phyloP scores from a whole-genome alignment of 2,113 vertebrate species.

The cat (Felis catus) region F.catus_Fca126_mat1.0 CM031416.1:15978501-15979000 shows the following conservation, averaged over 20 bases:
- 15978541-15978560: background rate
- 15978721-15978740: background rate
- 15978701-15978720: background rate
- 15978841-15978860: background rate
- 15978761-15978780: background rate
- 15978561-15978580: background rate
- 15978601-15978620: background rate
- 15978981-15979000: background rate
- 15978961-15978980: background rate
- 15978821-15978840: background rate
- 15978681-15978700: background rate
- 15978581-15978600: background rate
- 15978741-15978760: background rate
- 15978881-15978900: background rate
- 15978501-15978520: background rate
- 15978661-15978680: background rate
- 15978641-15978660: background rate
- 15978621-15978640: background rate
- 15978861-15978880: conserved; percentile 32
- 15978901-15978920: background rate
- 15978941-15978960: background rate
- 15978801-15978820: background rate
- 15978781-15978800: background rate
- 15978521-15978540: background rate
- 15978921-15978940: background rate